Conservation (phyloP, 64 coral and sea anemone species). For the Actinia equina region DNA sequence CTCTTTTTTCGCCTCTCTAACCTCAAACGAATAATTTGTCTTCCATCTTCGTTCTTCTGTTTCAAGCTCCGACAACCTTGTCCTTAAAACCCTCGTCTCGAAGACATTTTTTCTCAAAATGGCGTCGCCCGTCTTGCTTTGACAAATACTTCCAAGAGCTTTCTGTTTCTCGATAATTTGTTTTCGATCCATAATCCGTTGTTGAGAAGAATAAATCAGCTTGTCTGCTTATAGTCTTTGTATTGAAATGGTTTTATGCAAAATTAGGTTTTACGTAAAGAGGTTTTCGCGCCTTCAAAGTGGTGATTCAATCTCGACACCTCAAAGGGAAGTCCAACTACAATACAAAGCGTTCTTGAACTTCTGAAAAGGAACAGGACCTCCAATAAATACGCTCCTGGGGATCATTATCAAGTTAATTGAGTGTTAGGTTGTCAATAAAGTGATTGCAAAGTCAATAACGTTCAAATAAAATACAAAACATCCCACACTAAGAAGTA, state of each 20-base stretch:
- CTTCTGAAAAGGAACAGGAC: neutral
- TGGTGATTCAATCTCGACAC: neutral
- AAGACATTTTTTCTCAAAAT: slow-evolving; percentile 33
- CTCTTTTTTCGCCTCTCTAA: slow-evolving; percentile 14
- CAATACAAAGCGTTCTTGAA: neutral
- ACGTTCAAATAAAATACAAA: neutral
- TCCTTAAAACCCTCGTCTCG: slow-evolving; percentile 19
- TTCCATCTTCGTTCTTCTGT: slow-evolving; percentile 8
- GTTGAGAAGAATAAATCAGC: neutral
- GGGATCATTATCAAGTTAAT: slow-evolving; percentile 1
- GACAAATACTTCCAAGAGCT: slow-evolving; percentile 20
- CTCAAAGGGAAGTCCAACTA: neutral
- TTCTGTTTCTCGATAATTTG: slow-evolving; percentile 22
- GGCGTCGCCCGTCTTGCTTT: slow-evolving; percentile 34
- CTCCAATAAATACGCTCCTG: neutral
- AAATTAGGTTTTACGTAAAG: neutral
- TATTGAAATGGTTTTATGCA: neutral
- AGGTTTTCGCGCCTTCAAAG: neutral
- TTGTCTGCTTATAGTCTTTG: neutral
- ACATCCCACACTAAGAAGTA: neutral
- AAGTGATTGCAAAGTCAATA: neutral
- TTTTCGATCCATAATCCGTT: slow-evolving; percentile 28
- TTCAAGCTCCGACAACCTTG: slow-evolving; percentile 15
- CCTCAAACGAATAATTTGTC: neutral
- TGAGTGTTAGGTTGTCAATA: neutral